A percentile compares a stretch with the other conserved stretches of the same genome.
phyloP scores from a whole-genome alignment of 2,113 vertebrate genomes.

The Toxotes chatareus region DNA sequence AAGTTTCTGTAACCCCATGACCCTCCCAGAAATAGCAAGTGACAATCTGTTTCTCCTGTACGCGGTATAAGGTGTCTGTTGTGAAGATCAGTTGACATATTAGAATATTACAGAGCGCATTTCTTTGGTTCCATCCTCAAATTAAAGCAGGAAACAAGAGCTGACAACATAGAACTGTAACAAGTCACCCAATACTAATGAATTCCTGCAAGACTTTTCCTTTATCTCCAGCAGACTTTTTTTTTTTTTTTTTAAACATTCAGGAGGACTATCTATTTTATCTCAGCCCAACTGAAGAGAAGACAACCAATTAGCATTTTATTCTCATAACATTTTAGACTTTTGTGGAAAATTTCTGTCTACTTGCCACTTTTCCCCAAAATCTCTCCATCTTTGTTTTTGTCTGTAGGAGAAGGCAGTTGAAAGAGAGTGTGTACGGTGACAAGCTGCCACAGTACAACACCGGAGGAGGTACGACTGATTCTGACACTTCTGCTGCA shows the following conservation, averaged over 20 bases:
- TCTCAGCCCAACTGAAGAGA: constrained; percentile 25
- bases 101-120: not conserved
- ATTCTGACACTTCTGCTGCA: not conserved
- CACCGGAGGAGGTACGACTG: constrained; percentile 90
- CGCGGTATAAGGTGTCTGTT: not conserved
- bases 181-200: constrained; percentile 46
- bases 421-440: constrained; percentile 95
- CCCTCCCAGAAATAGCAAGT: constrained; percentile 24
- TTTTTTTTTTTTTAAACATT: not conserved
- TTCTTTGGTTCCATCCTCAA: constrained; percentile 20
- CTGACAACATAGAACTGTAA: constrained; percentile 32
- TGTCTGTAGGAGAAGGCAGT: constrained; percentile 88
- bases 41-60: not conserved
- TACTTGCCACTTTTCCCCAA: not conserved
- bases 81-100: constrained; percentile 29
- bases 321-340: constrained; percentile 31
- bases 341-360: constrained; percentile 31
- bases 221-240: not conserved
- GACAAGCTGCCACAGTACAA: constrained; percentile 99
- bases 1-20: constrained; percentile 16
- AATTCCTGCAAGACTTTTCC: constrained; percentile 32
- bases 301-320: constrained; percentile 56
- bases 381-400: not conserved
- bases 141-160: constrained; percentile 43
- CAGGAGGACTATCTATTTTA: constrained; percentile 33